These are phyloP conservation scores for Mimachlamys varia DNA, from an alignment of 2,888 invertebrate species.

Conservation along the genomic window DNA sequence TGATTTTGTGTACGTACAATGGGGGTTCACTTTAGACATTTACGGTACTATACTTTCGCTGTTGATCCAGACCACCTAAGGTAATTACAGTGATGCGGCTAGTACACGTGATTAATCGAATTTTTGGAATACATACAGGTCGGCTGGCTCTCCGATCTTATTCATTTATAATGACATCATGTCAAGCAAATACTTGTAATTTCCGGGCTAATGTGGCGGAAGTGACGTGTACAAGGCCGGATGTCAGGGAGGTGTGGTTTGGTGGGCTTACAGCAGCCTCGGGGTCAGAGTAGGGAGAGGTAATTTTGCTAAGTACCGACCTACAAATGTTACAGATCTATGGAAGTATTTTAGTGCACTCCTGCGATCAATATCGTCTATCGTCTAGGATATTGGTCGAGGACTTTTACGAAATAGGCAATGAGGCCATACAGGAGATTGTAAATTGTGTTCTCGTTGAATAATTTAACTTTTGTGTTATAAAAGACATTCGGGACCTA, in stretches of 20 bases:
- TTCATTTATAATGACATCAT: slow-evolving; percentile 14
- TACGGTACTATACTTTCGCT: not conserved
- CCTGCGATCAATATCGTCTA: no score
- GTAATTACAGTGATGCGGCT: slow-evolving; percentile 11
- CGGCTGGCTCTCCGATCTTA: slow-evolving; percentile 17
- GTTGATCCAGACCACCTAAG: not conserved
- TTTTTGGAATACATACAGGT: slow-evolving; percentile 30
- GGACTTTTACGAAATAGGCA: no score
- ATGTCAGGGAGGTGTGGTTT: not conserved
- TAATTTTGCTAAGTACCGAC: no score
- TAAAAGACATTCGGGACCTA: no score
- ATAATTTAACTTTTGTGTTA: no score
- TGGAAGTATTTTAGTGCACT: no score
- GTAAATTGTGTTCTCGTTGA: no score
- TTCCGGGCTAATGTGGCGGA: slow-evolving; percentile 12
- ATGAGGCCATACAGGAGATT: no score
- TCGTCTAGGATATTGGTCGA: no score
- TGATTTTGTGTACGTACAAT: no score
- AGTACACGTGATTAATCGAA: not conserved
- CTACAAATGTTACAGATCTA: no score
- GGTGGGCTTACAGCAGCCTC: not conserved
- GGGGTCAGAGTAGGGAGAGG: no score
- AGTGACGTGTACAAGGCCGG: not conserved
- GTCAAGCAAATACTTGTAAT: slow-evolving; percentile 9
- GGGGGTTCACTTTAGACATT: not conserved